phyloP scores from a whole-genome alignment of 2,113 vertebrate species.

The Ceyx margarethae region DNA sequence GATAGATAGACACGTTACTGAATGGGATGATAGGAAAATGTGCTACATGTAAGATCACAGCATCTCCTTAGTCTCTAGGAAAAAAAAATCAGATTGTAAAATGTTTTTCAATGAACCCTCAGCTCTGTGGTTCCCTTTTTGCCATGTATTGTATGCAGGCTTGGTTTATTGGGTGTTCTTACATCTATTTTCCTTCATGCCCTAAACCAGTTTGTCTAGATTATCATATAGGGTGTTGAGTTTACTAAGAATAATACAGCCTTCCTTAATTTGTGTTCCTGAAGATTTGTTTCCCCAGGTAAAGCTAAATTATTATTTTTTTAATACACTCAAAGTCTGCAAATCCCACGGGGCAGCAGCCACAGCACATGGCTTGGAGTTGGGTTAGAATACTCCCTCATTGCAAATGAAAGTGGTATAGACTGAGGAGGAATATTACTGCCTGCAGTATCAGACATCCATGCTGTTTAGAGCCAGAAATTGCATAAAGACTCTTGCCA shows the following conservation, averaged over 20 bases:
- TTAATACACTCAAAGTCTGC: background rate
- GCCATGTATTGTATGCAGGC: background rate
- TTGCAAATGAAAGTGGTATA: conserved; percentile 54
- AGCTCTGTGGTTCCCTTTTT: background rate
- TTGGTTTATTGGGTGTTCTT: background rate
- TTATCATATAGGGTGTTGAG: background rate
- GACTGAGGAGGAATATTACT: conserved; percentile 69
- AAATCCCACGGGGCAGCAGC: conserved; percentile 43
- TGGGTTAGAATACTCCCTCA: background rate
- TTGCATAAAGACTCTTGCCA: conserved; percentile 42
- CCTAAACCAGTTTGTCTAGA: background rate
- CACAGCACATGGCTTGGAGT: conserved; percentile 67
- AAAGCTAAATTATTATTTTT: background rate
- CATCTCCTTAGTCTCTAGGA: background rate
- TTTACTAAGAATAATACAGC: background rate
- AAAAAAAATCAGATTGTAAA: background rate
- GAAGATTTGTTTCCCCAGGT: background rate
- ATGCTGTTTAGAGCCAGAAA: conserved; percentile 59
- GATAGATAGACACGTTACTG: too few species aligned
- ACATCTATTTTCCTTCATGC: background rate
- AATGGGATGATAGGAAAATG: too few species aligned
- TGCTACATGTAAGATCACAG: background rate
- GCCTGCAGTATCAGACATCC: conserved; percentile 50
- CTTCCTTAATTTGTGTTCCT: background rate
- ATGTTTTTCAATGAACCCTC: background rate